Evolutionary conservation across 2,797 vertebrate species (phyloP).

Genomic region (Premnoplex brunnescens): DNA sequence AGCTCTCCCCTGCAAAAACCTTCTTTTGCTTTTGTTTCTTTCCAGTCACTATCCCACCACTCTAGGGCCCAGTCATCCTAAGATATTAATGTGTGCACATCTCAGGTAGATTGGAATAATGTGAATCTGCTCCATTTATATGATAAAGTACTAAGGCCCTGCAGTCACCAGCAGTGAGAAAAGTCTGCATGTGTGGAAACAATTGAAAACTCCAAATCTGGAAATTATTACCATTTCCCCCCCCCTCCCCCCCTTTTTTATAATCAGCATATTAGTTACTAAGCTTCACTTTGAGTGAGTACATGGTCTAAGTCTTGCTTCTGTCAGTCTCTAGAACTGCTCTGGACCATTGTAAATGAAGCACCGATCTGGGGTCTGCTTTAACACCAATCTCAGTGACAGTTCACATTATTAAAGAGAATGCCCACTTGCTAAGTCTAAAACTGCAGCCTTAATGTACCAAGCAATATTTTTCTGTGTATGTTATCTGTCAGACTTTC

Average conservation of each 20-base stretch:
- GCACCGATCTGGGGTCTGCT: neutral
- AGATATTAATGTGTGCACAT: neutral
- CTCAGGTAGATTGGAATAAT: neutral
- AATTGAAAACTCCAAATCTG: neutral
- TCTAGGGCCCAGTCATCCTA: neutral
- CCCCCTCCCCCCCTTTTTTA: neutral
- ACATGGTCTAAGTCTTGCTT: neutral
- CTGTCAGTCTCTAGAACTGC: neutral
- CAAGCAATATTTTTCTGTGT: conserved; percentile 8
- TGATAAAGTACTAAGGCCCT: neutral
- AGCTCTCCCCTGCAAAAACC: neutral
- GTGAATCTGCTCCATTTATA: neutral
- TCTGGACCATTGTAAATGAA: neutral
- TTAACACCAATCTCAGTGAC: conserved; percentile 18
- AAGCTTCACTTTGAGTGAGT: neutral
- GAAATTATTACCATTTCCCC: neutral
- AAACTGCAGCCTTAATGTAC: conserved; percentile 28
- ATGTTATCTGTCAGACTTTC: neutral
- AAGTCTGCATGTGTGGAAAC: neutral
- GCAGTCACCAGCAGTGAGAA: neutral
- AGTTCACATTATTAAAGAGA: conserved; percentile 62
- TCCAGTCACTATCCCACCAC: neutral
- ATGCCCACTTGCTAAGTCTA: conserved; percentile 12
- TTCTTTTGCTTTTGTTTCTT: neutral
- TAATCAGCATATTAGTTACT: neutral